These are phyloP conservation scores for Orthonychiurus folsomi DNA, from an alignment of 2,888 invertebrate species.

Conservation along the genomic window DNA sequence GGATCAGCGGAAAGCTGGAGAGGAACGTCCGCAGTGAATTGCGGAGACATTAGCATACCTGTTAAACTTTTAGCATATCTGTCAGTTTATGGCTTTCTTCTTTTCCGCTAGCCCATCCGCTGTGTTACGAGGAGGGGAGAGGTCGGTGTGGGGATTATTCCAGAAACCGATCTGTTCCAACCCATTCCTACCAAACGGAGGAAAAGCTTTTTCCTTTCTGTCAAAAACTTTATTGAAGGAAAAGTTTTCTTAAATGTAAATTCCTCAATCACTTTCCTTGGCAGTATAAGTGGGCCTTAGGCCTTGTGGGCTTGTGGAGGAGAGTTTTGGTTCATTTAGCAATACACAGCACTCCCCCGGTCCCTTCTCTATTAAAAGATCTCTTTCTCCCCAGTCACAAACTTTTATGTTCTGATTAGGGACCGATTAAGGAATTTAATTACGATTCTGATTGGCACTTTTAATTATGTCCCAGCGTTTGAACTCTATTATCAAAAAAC, in stretches of 20 bases:
- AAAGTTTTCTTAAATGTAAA: neutral
- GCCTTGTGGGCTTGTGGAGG: neutral
- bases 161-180: too few species aligned
- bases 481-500: neutral
- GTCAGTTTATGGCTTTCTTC: neutral
- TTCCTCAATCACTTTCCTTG: too few species aligned
- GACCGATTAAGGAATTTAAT: neutral
- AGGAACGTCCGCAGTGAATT: too few species aligned
- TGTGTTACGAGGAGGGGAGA: too few species aligned
- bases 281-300: too few species aligned
- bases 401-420: neutral
- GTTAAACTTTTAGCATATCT: constrained; percentile 1
- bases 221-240: neutral
- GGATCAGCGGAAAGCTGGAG: too few species aligned
- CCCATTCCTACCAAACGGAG: too few species aligned
- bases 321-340: neutral
- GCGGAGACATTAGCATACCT: neutral
- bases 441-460: neutral
- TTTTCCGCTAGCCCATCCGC: neutral
- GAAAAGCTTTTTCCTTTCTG: neutral
- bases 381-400: neutral
- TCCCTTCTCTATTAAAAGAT: neutral
- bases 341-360: neutral
- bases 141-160: too few species aligned
- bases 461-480: neutral